These are phyloP conservation scores for Momotus momota DNA, from an alignment of 2,797 vertebrate genomes.

Conservation along the genomic window DNA sequence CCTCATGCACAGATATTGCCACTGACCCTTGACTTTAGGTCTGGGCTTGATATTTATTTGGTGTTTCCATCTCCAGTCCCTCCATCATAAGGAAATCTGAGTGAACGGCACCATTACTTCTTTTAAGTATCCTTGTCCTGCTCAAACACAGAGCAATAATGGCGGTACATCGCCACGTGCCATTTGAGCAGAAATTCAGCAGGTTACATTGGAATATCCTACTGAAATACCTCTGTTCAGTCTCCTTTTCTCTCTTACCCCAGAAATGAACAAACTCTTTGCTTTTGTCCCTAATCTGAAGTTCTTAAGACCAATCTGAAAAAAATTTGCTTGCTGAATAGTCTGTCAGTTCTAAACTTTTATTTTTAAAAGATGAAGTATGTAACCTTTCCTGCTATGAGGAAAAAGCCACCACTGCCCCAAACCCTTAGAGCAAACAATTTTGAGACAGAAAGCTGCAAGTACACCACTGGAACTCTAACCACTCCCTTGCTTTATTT, in stretches of 20 bases:
- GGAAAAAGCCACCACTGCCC: background rate
- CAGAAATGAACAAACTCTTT: background rate
- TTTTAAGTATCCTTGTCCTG: background rate
- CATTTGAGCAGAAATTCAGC: background rate
- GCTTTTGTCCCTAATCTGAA: background rate
- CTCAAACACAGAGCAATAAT: background rate
- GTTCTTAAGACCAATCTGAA: background rate
- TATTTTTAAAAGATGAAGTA: background rate
- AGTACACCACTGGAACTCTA: constrained; percentile 5
- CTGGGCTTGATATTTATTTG: background rate
- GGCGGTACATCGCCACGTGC: background rate
- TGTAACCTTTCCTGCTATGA: background rate
- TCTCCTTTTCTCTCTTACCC: background rate
- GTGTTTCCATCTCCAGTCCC: background rate
- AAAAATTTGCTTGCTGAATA: background rate
- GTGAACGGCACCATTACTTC: background rate
- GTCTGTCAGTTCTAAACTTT: background rate
- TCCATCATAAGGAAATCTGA: background rate
- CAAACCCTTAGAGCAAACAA: background rate
- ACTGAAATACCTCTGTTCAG: background rate
- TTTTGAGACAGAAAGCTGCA: background rate
- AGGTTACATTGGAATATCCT: background rate
- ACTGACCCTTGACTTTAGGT: background rate
- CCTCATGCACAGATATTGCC: background rate
- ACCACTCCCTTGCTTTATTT: constrained; percentile 35